phyloP scores from a whole-genome alignment of 1,140 invertebrate genomes.

The Panulirus ornatus region DNA sequence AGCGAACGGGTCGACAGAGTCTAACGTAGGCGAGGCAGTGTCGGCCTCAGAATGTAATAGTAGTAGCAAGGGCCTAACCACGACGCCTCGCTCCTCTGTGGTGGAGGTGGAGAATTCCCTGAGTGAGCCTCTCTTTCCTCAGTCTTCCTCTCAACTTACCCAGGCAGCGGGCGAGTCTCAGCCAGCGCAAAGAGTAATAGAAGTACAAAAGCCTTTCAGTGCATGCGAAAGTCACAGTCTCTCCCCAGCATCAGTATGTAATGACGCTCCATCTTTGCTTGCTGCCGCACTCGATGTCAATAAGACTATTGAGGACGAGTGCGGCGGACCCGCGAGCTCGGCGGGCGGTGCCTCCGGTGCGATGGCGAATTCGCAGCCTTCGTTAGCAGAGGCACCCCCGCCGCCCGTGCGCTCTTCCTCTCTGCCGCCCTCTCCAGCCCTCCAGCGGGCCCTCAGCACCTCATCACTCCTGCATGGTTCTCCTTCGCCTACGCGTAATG shows the following conservation, averaged over 20 bases:
- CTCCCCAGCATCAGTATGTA: slow-evolving; percentile 10
- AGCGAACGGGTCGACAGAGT: slow-evolving; percentile 28
- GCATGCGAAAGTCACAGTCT: slow-evolving; percentile 39
- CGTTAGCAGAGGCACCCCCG: slow-evolving; percentile 23
- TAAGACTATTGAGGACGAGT: slow-evolving; percentile 13
- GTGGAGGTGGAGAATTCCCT: slow-evolving; percentile 4
- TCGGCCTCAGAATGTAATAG: slow-evolving; percentile 38
- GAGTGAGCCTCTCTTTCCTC: slow-evolving; percentile 23
- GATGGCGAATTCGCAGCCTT: not conserved
- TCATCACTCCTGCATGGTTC: not conserved
- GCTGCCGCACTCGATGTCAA: not conserved
- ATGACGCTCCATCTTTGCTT: slow-evolving; percentile 10
- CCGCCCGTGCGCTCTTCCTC: slow-evolving; percentile 59
- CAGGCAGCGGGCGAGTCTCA: not conserved
- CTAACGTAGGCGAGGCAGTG: slow-evolving; percentile 25
- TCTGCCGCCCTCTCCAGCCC: slow-evolving; percentile 47
- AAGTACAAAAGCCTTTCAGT: slow-evolving; percentile 17
- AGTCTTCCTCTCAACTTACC: slow-evolving; percentile 15
- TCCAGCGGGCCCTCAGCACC: slow-evolving; percentile 13
- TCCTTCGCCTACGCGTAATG: not conserved
- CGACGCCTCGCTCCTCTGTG: not conserved
- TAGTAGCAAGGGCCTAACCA: not conserved
- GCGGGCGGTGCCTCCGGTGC: not conserved
- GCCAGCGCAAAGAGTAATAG: slow-evolving; percentile 5
- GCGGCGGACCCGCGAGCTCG: not conserved